Base-by-base conservation (phyloP, 2,888 invertebrate species). In the Hirudinaria manillensis region DNA sequence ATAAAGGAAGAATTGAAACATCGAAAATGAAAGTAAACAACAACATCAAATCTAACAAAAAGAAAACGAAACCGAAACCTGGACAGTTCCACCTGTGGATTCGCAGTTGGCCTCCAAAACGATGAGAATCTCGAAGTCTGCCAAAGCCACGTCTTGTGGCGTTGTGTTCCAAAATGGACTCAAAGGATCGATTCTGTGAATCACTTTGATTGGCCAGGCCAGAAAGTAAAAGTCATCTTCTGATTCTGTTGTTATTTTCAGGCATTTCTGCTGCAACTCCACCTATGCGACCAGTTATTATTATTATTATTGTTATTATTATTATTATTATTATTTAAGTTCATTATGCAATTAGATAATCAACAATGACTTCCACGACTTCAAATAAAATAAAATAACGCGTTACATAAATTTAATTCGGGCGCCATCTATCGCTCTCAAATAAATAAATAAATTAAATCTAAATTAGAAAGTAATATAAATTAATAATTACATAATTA, bases 131-230 rank as follows among this genome's bases (percentile, higher is more conserved):
- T 79, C 79, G 61, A 79, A 77, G 75, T 78, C 77, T 16, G 77
- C 78, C 21, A 71, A 66, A 4, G 77, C 68, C 4, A 79, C 72
- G n/a, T 75, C 38, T n/a, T 79, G 75, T 2, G 76, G 76, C 27
- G 75, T 75, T 56, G 77, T 27, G 67, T 75, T 70, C 76, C 76
- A 79, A n/a, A 79, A 71, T 0, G 79, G 79, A 70, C 77, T 77
- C 24, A 36, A 72, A 16, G 73, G 66, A 65, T 75, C 76, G 32
- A 79, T 79, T 1, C 70, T 38, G 72, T 79, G 79, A 29, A 93
- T 94, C 78, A 96, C 92, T 36, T 93, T 94, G 82, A 93, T 94
- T 1, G 97, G 97, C 97, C 97, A 97, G 81, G 97, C 94, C 85
- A 98, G 93, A 88, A 97, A 94, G 79, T 97, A 90, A 76, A 93